Evolutionary conservation across 2,797 vertebrate species (phyloP), one percentile per base, ranked within the genome.

Genomic region (Prunella strophiata): DNA sequence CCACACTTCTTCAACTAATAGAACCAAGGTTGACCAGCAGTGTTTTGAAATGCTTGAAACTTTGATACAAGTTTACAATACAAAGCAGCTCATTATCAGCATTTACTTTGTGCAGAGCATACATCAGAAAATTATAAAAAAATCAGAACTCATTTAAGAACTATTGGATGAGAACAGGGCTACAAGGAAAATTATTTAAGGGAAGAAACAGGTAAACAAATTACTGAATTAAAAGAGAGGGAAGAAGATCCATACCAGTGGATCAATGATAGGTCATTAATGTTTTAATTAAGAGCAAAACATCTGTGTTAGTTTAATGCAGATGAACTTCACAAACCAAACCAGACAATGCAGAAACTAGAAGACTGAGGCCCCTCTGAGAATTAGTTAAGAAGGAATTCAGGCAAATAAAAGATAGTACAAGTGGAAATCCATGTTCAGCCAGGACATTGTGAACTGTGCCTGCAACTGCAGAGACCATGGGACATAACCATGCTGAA

Each of bases 401-500:
- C 38, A 45, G 30, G 50, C 36, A 73, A 68, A 72, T 65, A 68
- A 57, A 62, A 84, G 13, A 58, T 0, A 84, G 14, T 12, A 50
- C 34, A 79, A 80, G 32, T 34, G 29, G 54, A 80, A 88, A 88
- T 57, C 16, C 38, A 34, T 4, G 3, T 74, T 70, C 72, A 91
- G 58, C 20, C 38, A 70, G 47, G 38, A 75, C 30, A 75, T 5
- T 1, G 2, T 19, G 40, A 92, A 26, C 16, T 42, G 8, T 0
- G 26, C 66, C 70, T 79, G 43, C n/a, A 29, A 1, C 8, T 14
- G 38, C 73, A 65, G 54, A 40, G 34, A 87, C 14, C 22, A 11
- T 0, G 6, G 18, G 47, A 68, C 63, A 47, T 4, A 11, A 27
- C 13, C 62, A 34, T 1, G 5, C 0, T 73, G 40, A 81, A 87